phyloP scores from a whole-genome alignment of 2,888 invertebrate species.

The Ecdyonurus torrentis region DNA sequence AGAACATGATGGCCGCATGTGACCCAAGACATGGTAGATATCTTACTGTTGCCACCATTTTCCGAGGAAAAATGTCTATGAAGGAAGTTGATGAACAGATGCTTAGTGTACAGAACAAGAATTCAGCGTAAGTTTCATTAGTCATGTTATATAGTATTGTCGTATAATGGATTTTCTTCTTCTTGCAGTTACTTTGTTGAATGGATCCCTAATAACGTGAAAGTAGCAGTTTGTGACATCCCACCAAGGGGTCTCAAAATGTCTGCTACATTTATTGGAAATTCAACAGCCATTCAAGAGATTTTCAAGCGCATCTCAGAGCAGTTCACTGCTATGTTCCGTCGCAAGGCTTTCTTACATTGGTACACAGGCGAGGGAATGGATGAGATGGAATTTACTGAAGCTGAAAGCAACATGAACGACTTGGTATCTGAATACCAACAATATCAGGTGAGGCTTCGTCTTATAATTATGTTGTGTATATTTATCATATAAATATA shows the following conservation, averaged over 20 bases:
- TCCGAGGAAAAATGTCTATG: constrained; percentile 36
- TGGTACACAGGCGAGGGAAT: constrained; percentile 40
- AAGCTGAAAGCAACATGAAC: constrained; percentile 40
- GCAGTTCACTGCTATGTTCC: constrained; percentile 37
- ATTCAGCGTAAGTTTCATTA: constrained; percentile 25
- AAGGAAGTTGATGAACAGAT: constrained; percentile 35
- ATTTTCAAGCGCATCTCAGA: constrained; percentile 34
- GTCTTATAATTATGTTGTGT: no score
- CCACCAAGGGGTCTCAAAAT: constrained; percentile 39
- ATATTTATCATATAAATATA: no score
- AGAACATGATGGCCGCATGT: constrained; percentile 35
- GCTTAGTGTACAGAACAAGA: constrained; percentile 7
- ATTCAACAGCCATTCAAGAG: constrained; percentile 33
- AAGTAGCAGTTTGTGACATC: constrained; percentile 33
- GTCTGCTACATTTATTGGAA: constrained; percentile 39
- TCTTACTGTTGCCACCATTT: constrained; percentile 37
- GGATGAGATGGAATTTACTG: constrained; percentile 42
- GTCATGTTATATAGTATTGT: constrained; percentile 39
- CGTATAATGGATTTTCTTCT: no score
- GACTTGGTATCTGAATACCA: constrained; percentile 31
- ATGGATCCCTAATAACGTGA: constrained; percentile 70
- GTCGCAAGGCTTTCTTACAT: constrained; percentile 32
- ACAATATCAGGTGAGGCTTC: constrained; percentile 82
- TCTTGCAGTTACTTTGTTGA: constrained; percentile 40
- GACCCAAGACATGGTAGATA: constrained; percentile 35